Evolutionary conservation across 2,797 vertebrate species (phyloP).

Genomic region (Pelobates cultripes): DNA sequence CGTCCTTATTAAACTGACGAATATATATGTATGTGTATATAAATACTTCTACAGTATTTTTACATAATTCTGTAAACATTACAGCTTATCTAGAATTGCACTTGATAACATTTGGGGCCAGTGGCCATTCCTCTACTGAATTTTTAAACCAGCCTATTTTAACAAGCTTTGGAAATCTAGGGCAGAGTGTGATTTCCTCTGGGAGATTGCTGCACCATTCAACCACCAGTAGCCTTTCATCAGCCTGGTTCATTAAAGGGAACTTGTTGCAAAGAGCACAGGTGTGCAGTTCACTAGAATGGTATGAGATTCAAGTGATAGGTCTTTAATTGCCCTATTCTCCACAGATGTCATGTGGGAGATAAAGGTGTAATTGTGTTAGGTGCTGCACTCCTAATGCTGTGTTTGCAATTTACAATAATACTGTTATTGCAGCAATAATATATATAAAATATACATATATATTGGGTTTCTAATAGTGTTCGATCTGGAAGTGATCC

Average conservation of each 20-base stretch:
- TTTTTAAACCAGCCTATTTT: background rate
- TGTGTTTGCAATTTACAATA: background rate
- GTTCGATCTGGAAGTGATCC: too few species aligned
- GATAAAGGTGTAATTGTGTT: slow-evolving; percentile 12
- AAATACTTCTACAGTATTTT: too few species aligned
- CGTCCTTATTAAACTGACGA: too few species aligned
- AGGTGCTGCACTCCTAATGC: background rate
- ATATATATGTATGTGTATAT: too few species aligned
- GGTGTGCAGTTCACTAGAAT: slow-evolving; percentile 25
- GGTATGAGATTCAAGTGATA: slow-evolving; percentile 6
- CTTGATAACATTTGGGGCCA: too few species aligned
- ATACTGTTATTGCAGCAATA: too few species aligned
- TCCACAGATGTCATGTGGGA: slow-evolving; percentile 26
- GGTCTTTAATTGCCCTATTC: slow-evolving; percentile 36
- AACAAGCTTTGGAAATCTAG: slow-evolving; percentile 10
- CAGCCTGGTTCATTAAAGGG: slow-evolving; percentile 34
- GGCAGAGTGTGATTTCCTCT: slow-evolving; percentile 10
- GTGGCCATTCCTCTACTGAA: too few species aligned
- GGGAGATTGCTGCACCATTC: slow-evolving; percentile 12
- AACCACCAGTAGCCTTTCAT: slow-evolving; percentile 21
- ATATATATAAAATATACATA: too few species aligned
- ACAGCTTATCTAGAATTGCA: too few species aligned
- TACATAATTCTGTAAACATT: too few species aligned
- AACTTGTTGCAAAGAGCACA: slow-evolving; percentile 12
- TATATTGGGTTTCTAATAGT: too few species aligned